Base-by-base conservation (phyloP, 2,888 invertebrate genomes). In the Globia sparganii region DNA sequence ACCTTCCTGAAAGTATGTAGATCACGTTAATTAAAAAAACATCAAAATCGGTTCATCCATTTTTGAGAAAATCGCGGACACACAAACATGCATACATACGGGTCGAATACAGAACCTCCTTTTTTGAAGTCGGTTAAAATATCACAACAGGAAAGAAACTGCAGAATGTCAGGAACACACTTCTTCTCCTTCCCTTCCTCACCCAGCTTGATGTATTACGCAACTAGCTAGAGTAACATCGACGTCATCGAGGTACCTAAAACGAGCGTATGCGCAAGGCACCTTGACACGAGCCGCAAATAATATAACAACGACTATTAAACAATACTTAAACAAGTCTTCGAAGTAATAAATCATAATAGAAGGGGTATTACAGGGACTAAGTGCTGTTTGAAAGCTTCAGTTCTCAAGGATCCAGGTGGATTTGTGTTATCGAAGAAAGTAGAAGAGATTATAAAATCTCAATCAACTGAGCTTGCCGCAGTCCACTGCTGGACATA, bases 251-350 rank as follows among this genome's bases (percentile, higher is more conserved):
- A 15, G 25, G 61, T 56, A 62, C 66, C 40, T 83, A 43, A 6
- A 49, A 73, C 65, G 62, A 71, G 25, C 15, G 56, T 15, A 40
- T 46, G 37, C 59, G 46, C 64, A 31, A 34, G 9, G 15, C 61
- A 71, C 83, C 83, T 83, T 86, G 86, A 83, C 83, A 83, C n/a
- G 67, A 53, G 21, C 43, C n/a, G 61, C 68, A 58, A 77, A 78
- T 83, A 72, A 85, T 61, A 76, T 67, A 68, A 82, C 61, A 58
- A 43, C 67, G 74, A 43, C 73, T 61, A 83, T 86, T 83, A 83
- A 83, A 83, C 72, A 83, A 74, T 40, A 86, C 68, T 83, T 72
- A 72, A 78, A 46, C 72, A 13, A 31, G 43, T 61, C 62, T 70
- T 28, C 46, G 72, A 43, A 61, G 71, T 40, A 68, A 83, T 74